Evolutionary conservation across 2,113 vertebrate genomes (phyloP), one percentile per base, ranked within the genome.

Genomic region (Drymodes brunneopygia): DNA sequence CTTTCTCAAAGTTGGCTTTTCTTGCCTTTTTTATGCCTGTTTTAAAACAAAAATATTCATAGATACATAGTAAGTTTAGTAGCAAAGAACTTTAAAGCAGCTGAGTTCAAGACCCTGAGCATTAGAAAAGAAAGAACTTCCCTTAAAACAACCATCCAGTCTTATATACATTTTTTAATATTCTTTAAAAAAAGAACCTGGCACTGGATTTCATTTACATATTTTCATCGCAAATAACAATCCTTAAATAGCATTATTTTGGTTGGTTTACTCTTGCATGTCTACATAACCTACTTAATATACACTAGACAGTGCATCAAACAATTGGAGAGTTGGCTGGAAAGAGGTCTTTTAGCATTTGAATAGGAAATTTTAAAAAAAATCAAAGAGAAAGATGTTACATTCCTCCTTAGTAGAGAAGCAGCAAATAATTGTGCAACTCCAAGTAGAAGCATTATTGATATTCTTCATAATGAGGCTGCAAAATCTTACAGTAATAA

Each of bases 161-260:
- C 31, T 47, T 47, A 64, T 0, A 11, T 7, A 27, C 7, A 6
- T 15, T 35, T 66, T 53, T 6, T 0, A 57, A 53, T 29, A 18
- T 0, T 57, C 12, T 54, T 64, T 1, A 1, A 44, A 70, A 44
- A 35, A 45, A 36, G 12, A 53, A 38, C 23, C 29, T 57, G 31
- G 42, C 15, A 70, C 28, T 19, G 5, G 23, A 67, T 56, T 90
- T 75, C 2, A 38, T 50, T 85, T 66, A 71, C 2, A 0, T 44
- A 73, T 78, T 90, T 90, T 67, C 74, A 88, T 54, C 31, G 82
- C 22, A 66, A 78, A 61, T 65, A 86, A 57, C 3, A 81, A 58
- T 11, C 2, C 27, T 56, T 66, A 61, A 71, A 61, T 5, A 83
- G 16, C 45, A 80, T 67, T 60, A 65, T n/a, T 53, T 69, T 72